Percentiles rank a stretch among this genome's conserved stretches.
Evolutionary conservation across 2,797 vertebrate genomes (phyloP).

Genomic region (Carapus acus): DNA sequence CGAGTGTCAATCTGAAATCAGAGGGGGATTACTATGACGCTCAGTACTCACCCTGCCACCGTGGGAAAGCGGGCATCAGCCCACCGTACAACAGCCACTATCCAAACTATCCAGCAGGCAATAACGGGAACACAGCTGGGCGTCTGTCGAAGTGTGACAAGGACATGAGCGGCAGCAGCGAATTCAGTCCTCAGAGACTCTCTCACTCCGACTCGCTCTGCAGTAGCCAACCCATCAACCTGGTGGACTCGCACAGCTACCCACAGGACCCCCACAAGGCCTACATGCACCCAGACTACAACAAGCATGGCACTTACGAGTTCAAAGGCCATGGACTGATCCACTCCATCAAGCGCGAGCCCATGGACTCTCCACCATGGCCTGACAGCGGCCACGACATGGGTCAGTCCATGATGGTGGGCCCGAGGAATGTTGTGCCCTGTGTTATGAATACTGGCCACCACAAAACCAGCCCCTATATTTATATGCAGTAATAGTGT

Average conservation of each 20-base stretch:
- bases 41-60: constrained; percentile 76
- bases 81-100: constrained; percentile 69
- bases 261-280: constrained; percentile 67
- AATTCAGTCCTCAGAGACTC: constrained; percentile 71
- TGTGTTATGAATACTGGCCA: constrained; percentile 69
- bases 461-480: constrained; percentile 74
- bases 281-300: constrained; percentile 69
- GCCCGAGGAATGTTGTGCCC: constrained; percentile 74
- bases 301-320: constrained; percentile 69
- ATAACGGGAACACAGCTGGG: constrained; percentile 33
- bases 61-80: constrained; percentile 72
- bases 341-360: constrained; percentile 88
- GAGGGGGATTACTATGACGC: constrained; percentile 74
- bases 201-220: constrained; percentile 72
- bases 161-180: constrained; percentile 51
- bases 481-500: constrained; percentile 67
- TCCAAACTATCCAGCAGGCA: constrained; percentile 60
- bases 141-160: constrained; percentile 73
- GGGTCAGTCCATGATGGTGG: constrained; percentile 53
- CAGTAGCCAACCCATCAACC: constrained; percentile 65
- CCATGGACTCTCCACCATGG: constrained; percentile 82
- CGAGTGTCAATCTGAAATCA: constrained; percentile 78
- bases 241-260: constrained; percentile 70
- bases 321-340: constrained; percentile 78
- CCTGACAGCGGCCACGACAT: constrained; percentile 63